Conservation (phyloP, 2,113 vertebrate species). For the Chloropsis cyanopogon region DNA sequence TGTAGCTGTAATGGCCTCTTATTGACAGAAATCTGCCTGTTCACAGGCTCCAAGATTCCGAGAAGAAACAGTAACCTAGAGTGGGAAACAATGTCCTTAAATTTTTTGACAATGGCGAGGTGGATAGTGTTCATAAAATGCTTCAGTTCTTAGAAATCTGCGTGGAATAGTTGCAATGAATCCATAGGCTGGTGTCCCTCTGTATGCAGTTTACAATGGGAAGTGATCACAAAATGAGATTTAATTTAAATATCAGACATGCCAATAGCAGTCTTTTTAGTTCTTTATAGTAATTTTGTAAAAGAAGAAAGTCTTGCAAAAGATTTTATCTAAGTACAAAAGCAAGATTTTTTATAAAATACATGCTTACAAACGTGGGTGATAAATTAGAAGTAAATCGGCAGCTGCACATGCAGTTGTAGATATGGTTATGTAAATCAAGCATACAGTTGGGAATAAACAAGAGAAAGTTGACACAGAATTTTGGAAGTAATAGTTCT, state of each 20-base stretch:
- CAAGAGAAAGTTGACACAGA: not conserved
- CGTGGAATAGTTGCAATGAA: not conserved
- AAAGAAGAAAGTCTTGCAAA: not conserved
- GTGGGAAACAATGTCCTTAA: not conserved
- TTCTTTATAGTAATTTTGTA: not conserved
- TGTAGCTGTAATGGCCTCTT: not conserved
- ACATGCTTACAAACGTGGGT: fast-evolving
- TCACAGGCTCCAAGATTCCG: not conserved
- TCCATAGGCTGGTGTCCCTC: not conserved
- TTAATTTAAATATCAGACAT: not conserved
- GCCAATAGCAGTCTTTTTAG: not conserved
- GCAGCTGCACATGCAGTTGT: not conserved
- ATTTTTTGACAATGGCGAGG: not conserved
- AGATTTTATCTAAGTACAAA: not conserved
- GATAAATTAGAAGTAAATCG: not conserved
- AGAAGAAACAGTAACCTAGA: not conserved
- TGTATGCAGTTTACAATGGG: not conserved
- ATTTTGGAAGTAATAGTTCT: not conserved
- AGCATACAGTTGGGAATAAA: not conserved
- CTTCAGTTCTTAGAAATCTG: not conserved
- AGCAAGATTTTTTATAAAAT: not conserved
- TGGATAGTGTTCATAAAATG: not conserved
- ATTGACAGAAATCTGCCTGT: not conserved
- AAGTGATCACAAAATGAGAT: not conserved
- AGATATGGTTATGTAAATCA: not conserved